Percentiles rank a stretch among this genome's conserved stretches.
Evolutionary conservation across 2,113 vertebrate genomes (phyloP).

Genomic region (Rhagologus leucostigma): DNA sequence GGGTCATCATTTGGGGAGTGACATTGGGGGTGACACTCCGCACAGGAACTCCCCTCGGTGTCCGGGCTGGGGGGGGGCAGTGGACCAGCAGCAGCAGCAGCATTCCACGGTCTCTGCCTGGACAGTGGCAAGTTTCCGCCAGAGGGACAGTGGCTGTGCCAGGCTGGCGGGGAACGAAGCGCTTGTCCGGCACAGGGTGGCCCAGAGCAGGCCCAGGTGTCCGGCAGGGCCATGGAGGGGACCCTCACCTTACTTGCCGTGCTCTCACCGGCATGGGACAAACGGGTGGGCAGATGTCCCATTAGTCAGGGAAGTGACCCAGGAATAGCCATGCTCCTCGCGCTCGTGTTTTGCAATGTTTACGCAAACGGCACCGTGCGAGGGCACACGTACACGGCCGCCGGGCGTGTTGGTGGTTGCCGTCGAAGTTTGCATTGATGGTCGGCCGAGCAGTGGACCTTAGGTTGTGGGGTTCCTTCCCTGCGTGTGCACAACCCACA

Average conservation of each 20-base stretch:
- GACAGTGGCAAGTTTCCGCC: not conserved
- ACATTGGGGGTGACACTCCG: not conserved
- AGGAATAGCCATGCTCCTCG: not conserved
- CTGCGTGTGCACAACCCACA: fast-evolving
- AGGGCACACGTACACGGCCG: not conserved
- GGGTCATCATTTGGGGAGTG: not conserved
- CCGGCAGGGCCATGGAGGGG: fast-evolving
- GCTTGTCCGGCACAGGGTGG: fast-evolving
- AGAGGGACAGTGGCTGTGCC: not conserved
- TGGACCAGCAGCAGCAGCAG: not conserved
- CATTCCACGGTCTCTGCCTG: no score
- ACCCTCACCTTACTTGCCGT: fast-evolving
- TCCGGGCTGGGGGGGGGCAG: not conserved
- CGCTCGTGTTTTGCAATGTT: not conserved
- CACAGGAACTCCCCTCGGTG: not conserved
- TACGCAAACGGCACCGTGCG: not conserved
- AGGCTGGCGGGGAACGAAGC: fast-evolving
- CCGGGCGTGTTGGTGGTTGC: fast-evolving
- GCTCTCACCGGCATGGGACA: fast-evolving
- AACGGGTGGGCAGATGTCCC: not conserved
- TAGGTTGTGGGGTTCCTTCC: not conserved
- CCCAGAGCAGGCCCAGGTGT: not conserved
- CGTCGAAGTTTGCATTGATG: not conserved
- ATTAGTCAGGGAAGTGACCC: not conserved
- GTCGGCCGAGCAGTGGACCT: not conserved